Evolutionary conservation across 2,797 vertebrate genomes (phyloP).

Genomic region (Numenius phaeopus): DNA sequence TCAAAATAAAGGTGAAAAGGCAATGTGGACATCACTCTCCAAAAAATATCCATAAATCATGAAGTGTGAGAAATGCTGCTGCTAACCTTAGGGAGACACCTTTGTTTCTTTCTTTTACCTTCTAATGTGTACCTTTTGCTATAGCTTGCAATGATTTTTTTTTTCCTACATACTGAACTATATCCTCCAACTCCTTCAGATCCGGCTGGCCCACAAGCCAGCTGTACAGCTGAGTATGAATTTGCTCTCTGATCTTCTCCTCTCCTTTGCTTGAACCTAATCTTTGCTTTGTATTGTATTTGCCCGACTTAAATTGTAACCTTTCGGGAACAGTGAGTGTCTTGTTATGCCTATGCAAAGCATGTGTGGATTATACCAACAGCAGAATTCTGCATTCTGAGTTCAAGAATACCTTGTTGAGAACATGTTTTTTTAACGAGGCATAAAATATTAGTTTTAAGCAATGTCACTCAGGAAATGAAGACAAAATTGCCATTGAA

Average conservation of each 20-base stretch:
- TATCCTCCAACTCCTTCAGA: not conserved
- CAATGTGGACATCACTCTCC: not conserved
- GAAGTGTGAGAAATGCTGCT: not conserved
- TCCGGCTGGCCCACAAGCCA: not conserved
- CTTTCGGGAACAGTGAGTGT: not conserved
- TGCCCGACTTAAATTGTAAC: not conserved
- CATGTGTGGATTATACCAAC: not conserved
- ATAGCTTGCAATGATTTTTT: not conserved
- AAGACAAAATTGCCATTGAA: not conserved
- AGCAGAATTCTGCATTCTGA: not conserved
- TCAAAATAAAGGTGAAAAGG: not conserved
- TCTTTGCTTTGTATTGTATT: not conserved
- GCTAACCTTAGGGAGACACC: not conserved
- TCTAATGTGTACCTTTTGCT: not conserved
- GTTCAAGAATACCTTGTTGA: not conserved
- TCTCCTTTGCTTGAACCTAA: not conserved
- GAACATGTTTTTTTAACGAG: not conserved
- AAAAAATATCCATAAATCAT: not conserved
- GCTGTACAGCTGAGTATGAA: not conserved
- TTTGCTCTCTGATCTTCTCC: not conserved
- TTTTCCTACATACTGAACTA: not conserved
- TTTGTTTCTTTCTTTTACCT: not conserved
- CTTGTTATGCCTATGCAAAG: not conserved
- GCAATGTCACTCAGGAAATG: not conserved
- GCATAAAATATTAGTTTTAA: not conserved